Evolutionary conservation across 2,113 vertebrate species (phyloP), one percentile per base, ranked within the genome.

Genomic region (Corythornis cristatus): DNA sequence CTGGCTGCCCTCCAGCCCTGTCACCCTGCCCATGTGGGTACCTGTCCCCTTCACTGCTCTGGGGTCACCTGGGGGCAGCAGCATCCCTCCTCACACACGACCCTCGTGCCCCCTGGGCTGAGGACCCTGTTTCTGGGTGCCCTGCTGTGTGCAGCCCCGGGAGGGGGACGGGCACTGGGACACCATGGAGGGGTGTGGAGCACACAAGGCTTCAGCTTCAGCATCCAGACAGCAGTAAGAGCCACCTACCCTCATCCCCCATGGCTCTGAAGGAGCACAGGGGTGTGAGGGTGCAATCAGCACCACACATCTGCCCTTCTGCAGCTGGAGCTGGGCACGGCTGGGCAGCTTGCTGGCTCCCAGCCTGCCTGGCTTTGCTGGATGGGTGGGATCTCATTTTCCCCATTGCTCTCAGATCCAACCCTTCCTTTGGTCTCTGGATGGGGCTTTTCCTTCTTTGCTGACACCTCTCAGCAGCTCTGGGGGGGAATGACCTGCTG

Each of bases 231-330:
- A 4, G 9, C 51, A 9, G 7, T 21, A 17, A 28, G 83, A 45
- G 33, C 80, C 65, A 0, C 5, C 37, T 42, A 2, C 31, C 65
- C 53, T 33, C 65, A 11, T 54, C 51, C 28, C 11, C 37, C 5
- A 0, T 5, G 37, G 15, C 31, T 54, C 8, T 5, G 23, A 6
- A 45, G 2, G 23, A 40, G 33, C 9, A 22, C 6, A 5, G 43
- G 35, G 51, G 20, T 18, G 18, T 2, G 28, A 33, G 50, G 15
- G 56, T 22, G 57, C 3, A 1, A 11, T 28, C 42, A 12, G 4
- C 46, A 12, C 62, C 56, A 20, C 11, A 58, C 75, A 46, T 58
- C 56, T 40, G 42, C 62, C 21, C 11, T 12, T 0, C 22, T 22
- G 5, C 0, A 5, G 56, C n/a, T 35, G 37, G 37, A 37, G 37